A percentile compares a stretch with the other conserved stretches of the same genome.
These are phyloP conservation scores for Calephelis perditalis DNA, from an alignment of 2,888 invertebrate genomes.

Conservation along the genomic window DNA sequence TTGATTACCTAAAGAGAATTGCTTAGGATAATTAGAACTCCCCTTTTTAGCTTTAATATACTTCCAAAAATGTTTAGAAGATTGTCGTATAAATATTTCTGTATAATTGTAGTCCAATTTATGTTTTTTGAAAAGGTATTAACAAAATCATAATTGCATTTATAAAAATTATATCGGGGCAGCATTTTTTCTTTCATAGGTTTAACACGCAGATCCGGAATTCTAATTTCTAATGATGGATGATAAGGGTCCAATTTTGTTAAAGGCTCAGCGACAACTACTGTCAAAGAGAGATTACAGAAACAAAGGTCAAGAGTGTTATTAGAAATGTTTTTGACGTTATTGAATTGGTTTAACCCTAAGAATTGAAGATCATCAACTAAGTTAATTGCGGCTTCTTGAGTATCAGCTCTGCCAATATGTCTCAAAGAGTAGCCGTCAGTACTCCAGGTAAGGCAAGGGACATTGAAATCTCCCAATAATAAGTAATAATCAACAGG, in stretches of 20 bases:
- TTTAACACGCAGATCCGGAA: neutral
- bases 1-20: neutral
- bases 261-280: neutral
- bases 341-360: neutral
- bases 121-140: neutral
- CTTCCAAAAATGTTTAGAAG: no score
- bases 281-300: neutral
- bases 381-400: neutral
- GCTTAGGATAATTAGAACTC: neutral
- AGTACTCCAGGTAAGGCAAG: neutral
- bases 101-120: neutral
- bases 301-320: neutral
- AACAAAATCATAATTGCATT: neutral
- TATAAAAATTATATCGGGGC: neutral
- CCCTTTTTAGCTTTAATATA: neutral
- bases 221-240: neutral
- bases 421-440: neutral
- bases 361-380: neutral
- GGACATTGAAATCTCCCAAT: neutral
- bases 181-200: neutral
- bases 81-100: no score
- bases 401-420: neutral
- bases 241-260: neutral
- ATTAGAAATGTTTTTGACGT: neutral
- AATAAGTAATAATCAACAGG: neutral